phyloP scores from a whole-genome alignment of 2,797 vertebrate species.

The Acestrorhynchus altus region DNA sequence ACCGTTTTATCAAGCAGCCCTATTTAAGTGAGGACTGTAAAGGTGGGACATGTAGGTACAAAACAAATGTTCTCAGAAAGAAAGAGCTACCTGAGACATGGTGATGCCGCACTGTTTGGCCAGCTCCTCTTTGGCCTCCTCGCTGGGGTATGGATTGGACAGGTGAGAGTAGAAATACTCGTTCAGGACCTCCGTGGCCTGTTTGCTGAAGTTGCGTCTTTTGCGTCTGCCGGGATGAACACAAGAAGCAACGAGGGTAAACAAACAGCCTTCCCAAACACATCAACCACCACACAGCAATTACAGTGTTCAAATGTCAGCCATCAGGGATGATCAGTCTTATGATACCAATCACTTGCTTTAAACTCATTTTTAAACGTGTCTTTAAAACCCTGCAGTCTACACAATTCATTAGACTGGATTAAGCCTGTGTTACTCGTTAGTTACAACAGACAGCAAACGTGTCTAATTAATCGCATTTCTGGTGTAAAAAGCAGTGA shows the following conservation, averaged over 20 bases:
- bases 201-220: slow-evolving; percentile 99
- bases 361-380: too few species aligned
- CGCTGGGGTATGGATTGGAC: slow-evolving; percentile 99
- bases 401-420: too few species aligned
- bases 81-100: slow-evolving; percentile 88
- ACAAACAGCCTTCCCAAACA: too few species aligned
- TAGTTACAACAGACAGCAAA: too few species aligned
- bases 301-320: background rate
- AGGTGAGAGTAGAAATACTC: slow-evolving; percentile 99
- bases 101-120: slow-evolving; percentile 97
- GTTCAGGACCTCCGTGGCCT: slow-evolving; percentile 98
- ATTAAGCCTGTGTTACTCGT: too few species aligned
- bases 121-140: slow-evolving; percentile 99
- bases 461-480: too few species aligned
- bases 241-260: background rate
- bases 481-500: too few species aligned
- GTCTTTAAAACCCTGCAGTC: too few species aligned
- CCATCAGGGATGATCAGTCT: too few species aligned
- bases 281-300: background rate
- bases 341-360: too few species aligned
- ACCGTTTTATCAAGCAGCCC: too few species aligned
- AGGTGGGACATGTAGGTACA: background rate
- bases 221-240: slow-evolving; percentile 83
- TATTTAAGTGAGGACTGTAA: too few species aligned
- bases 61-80: background rate